Conservation (phyloP, 1,140 invertebrate genomes). For the Leptestheria dahalacensis region DNA sequence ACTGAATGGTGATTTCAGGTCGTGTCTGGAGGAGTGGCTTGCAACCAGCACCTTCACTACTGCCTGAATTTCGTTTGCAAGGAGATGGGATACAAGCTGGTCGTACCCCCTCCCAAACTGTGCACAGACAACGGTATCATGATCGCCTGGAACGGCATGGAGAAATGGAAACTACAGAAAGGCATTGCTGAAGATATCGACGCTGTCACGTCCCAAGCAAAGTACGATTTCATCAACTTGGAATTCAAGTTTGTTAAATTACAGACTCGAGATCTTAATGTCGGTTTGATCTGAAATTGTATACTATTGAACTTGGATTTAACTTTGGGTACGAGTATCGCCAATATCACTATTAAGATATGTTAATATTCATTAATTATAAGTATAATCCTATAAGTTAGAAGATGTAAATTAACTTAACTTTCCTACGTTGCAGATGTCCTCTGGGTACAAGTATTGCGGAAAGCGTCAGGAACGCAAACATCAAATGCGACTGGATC, state of each 20-base stretch:
- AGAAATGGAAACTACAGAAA: conserved; percentile 35
- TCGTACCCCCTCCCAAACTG: conserved; percentile 62
- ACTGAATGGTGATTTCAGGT: no score
- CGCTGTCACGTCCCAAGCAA: conserved; percentile 25
- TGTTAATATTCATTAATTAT: no score
- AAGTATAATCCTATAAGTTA: no score
- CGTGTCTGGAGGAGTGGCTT: conserved; percentile 89
- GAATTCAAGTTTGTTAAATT: conserved; percentile 29
- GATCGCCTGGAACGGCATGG: conserved; percentile 96
- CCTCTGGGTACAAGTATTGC: conserved; percentile 40
- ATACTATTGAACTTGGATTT: conserved; percentile 10
- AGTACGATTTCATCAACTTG: conserved; percentile 32
- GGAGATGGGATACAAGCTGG: conserved; percentile 45
- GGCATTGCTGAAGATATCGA: conserved; percentile 17
- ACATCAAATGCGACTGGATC: conserved; percentile 44
- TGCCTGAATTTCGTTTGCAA: conserved; percentile 50
- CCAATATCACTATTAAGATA: no score
- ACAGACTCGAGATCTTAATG: no score
- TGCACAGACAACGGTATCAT: conserved; percentile 98
- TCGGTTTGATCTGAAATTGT: conserved; percentile 1
- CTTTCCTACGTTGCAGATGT: conserved; percentile 25
- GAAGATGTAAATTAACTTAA: no score
- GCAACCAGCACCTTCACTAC: conserved; percentile 65
- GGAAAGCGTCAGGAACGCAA: conserved; percentile 33
- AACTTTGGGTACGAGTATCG: not conserved